Evolutionary conservation across 2,888 invertebrate genomes (phyloP).

Genomic region (Hofmannophila pseudospretella): DNA sequence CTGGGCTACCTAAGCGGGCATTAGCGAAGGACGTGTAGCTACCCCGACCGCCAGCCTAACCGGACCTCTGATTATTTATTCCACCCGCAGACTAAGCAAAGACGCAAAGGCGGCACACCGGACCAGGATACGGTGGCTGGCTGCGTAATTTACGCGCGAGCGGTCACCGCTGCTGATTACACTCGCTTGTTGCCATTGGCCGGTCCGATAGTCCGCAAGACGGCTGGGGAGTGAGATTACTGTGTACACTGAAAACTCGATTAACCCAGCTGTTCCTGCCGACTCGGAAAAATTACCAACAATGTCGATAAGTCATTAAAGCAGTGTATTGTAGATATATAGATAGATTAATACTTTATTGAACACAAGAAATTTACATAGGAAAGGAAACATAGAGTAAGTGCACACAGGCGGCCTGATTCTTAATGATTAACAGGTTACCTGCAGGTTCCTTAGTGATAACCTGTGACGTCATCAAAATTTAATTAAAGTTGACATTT

Average conservation of each 20-base stretch:
- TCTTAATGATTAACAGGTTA: too few species aligned
- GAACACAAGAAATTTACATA: too few species aligned
- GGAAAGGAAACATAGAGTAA: too few species aligned
- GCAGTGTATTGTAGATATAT: too few species aligned
- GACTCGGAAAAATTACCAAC: too few species aligned
- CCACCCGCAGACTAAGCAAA: background rate
- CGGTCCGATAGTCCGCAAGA: slow-evolving; percentile 44
- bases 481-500: too few species aligned
- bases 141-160: slow-evolving; percentile 72
- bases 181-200: slow-evolving; percentile 59
- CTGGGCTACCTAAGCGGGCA: slow-evolving; percentile 66
- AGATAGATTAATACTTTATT: too few species aligned
- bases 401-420: too few species aligned
- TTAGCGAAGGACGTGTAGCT: slow-evolving; percentile 67
- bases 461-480: too few species aligned
- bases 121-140: slow-evolving; percentile 33
- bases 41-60: slow-evolving; percentile 35
- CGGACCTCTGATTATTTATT: slow-evolving; percentile 33
- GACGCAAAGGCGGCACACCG: slow-evolving; percentile 13
- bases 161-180: slow-evolving; percentile 72
- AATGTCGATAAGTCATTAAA: too few species aligned
- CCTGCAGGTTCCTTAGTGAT: too few species aligned
- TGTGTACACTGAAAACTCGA: too few species aligned
- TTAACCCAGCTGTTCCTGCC: slow-evolving; percentile 10
- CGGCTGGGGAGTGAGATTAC: slow-evolving; percentile 7